phyloP scores from a whole-genome alignment of 2,888 invertebrate species.

The Sabellastarte sp. region DNA sequence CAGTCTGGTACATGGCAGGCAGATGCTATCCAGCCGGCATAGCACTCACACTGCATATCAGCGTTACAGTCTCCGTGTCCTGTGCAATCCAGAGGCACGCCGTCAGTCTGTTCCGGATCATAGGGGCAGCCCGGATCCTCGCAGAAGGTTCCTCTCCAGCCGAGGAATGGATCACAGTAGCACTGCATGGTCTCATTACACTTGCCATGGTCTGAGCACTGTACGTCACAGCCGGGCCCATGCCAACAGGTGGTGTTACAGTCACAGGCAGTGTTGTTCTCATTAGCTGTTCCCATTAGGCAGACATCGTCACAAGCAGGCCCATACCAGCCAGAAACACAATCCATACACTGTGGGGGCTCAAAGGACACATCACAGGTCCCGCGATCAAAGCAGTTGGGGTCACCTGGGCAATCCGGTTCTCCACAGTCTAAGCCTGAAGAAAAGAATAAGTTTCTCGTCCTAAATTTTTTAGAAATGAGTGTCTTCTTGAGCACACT shows the following conservation, averaged over 20 bases:
- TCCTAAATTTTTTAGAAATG: no score
- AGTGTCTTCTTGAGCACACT: no score
- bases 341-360: constrained; percentile 37
- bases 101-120: constrained; percentile 17
- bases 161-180: constrained; percentile 35
- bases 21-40: constrained; percentile 35
- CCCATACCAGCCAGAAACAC: constrained; percentile 38
- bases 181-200: constrained; percentile 33
- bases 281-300: constrained; percentile 30
- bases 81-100: constrained; percentile 41
- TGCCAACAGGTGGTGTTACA: constrained; percentile 40
- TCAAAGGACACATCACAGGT: constrained; percentile 30
- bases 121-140: constrained; percentile 40
- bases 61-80: constrained; percentile 39
- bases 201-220: constrained; percentile 37
- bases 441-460: no score
- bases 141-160: constrained; percentile 39
- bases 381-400: constrained; percentile 37
- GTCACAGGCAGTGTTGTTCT: constrained; percentile 28
- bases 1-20: constrained; percentile 40
- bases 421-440: constrained; percentile 37
- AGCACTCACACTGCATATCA: constrained; percentile 41
- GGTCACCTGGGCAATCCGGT: constrained; percentile 40
- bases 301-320: constrained; percentile 38
- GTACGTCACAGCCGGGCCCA: constrained; percentile 39